Evolutionary conservation across 1,140 invertebrate species (phyloP).

Genomic region (Macrostomum lignano): DNA sequence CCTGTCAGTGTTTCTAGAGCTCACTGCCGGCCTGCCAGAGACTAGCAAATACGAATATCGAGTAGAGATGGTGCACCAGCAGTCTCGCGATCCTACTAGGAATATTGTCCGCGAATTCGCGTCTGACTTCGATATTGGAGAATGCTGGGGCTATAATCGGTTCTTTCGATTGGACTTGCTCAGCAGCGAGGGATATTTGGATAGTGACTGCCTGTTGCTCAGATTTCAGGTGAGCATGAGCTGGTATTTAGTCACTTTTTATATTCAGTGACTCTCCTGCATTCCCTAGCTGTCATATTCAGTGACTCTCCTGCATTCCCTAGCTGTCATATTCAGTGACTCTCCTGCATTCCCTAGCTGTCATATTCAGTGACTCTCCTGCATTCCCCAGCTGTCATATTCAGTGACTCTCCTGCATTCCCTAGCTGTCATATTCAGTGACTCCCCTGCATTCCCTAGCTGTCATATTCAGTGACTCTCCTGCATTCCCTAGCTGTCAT

Average conservation of each 20-base stretch:
- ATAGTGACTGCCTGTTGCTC: neutral
- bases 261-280: no score
- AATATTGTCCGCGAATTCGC: conserved; percentile 60
- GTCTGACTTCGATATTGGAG: conserved; percentile 79
- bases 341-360: no score
- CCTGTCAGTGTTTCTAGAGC: conserved; percentile 62
- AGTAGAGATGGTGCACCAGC: conserved; percentile 75
- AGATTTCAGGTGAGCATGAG: conserved; percentile 3
- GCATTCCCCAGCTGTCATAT: no score
- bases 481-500: no score
- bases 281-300: no score
- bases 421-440: no score
- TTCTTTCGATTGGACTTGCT: conserved; percentile 66
- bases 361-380: no score
- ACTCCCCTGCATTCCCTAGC: no score
- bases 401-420: no score
- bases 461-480: no score
- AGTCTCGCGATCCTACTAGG: conserved; percentile 49
- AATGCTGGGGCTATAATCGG: conserved; percentile 80
- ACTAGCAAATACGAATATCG: conserved; percentile 67
- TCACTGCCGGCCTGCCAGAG: conserved; percentile 59
- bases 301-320: neutral
- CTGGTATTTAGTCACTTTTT: neutral
- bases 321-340: no score
- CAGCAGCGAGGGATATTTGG: conserved; percentile 46